Percentiles rank a stretch among this genome's conserved stretches.
Conservation (phyloP, 2,797 vertebrate genomes). For the Cercopithecus diana region DNA sequence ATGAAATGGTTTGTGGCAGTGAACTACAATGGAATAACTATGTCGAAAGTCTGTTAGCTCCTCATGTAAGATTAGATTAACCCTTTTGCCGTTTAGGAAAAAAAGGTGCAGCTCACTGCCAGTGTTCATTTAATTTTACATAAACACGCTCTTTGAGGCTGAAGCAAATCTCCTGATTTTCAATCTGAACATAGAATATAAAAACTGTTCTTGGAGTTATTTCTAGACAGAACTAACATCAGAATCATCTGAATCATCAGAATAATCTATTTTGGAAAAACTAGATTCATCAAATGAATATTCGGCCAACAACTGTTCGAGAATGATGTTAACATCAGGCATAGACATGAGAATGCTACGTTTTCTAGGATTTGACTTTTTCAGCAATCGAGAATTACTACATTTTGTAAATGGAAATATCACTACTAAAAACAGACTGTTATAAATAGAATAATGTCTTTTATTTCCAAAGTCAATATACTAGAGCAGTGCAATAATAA, state of each 20-base stretch:
- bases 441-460: neutral
- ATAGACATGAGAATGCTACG: neutral
- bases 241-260: neutral
- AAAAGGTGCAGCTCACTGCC: neutral
- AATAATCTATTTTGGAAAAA: neutral
- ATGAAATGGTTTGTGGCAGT: neutral
- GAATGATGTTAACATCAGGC: neutral
- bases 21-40: neutral
- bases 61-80: neutral
- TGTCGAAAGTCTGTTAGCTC: neutral
- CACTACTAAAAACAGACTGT: neutral
- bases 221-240: neutral
- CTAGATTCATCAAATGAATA: neutral
- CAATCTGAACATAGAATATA: neutral
- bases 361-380: neutral
- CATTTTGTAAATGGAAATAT: neutral
- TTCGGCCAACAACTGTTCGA: neutral
- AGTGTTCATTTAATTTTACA: neutral
- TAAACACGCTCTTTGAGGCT: neutral
- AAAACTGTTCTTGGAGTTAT: neutral
- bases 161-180: neutral
- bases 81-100: neutral
- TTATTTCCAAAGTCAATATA: neutral
- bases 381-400: neutral
- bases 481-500: neutral